Percentiles rank a stretch among this genome's conserved stretches.
Conservation (phyloP, 1,140 invertebrate genomes). For the Ceratoteleas bidentatus region DNA sequence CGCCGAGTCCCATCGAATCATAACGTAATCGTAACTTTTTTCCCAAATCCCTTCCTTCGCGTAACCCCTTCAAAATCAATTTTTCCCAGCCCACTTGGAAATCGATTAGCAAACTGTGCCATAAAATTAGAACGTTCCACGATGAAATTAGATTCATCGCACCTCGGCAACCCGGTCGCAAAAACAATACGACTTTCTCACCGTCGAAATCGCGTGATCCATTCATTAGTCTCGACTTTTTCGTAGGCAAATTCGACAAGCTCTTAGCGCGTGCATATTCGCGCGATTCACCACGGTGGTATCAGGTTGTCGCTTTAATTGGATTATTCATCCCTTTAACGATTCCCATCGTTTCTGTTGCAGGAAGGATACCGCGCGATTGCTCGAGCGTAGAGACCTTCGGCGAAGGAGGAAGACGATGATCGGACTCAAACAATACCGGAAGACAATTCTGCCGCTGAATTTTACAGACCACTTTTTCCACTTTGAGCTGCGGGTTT, state of each 20-base stretch:
- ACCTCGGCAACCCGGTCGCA: neutral
- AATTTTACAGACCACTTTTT: constrained; percentile 55
- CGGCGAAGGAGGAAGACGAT: constrained; percentile 42
- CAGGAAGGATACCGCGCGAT: constrained; percentile 51
- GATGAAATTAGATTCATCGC: constrained; percentile 3
- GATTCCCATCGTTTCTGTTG: constrained; percentile 64
- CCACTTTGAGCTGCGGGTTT: constrained; percentile 23
- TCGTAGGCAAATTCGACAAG: constrained; percentile 56
- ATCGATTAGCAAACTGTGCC: neutral
- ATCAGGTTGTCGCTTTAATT: constrained; percentile 67
- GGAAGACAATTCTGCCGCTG: constrained; percentile 52
- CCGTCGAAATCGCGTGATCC: constrained; percentile 13
- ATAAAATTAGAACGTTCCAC: constrained; percentile 5
- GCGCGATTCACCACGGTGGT: constrained; percentile 40
- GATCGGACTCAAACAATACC: constrained; percentile 58
- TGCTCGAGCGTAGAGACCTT: constrained; percentile 56
- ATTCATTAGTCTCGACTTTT: constrained; percentile 39
- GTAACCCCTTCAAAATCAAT: too few relatives aligned
- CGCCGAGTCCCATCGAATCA: too few relatives aligned
- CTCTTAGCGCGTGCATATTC: constrained; percentile 60
- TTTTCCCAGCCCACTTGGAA: too few relatives aligned
- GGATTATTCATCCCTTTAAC: constrained; percentile 69
- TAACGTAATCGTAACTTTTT: too few relatives aligned
- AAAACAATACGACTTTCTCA: constrained; percentile 27
- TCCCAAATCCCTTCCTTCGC: too few relatives aligned